A percentile compares a stretch with the other conserved stretches of the same genome.
These are phyloP conservation scores for Drosophila sp. DNA, from an alignment of 1,140 invertebrate species.

Conservation along the genomic window DNA sequence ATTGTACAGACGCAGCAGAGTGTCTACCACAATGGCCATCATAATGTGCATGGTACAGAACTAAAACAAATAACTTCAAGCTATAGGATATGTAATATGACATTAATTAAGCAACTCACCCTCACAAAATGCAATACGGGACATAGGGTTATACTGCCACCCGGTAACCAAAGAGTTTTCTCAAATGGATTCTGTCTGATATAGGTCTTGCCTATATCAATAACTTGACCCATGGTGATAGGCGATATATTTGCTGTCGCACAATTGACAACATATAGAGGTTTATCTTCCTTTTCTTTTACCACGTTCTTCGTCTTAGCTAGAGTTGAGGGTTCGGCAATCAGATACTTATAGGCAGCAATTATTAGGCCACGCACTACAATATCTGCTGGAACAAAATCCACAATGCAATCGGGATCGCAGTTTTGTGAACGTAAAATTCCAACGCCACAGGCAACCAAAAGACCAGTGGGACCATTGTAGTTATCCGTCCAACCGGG, in stretches of 20 bases:
- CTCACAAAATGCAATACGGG: constrained; percentile 84
- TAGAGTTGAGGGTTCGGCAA: background rate
- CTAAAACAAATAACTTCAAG: constrained; percentile 35
- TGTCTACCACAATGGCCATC: constrained; percentile 70
- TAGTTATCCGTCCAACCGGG: constrained; percentile 97
- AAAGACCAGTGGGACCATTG: constrained; percentile 93
- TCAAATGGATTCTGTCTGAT: constrained; percentile 86
- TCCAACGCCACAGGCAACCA: constrained; percentile 87
- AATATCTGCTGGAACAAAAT: constrained; percentile 94
- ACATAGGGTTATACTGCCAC: constrained; percentile 84
- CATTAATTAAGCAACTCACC: constrained; percentile 56
- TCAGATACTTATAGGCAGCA: constrained; percentile 87
- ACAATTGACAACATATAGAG: constrained; percentile 87
- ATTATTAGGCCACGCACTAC: constrained; percentile 92
- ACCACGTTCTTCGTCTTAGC: background rate
- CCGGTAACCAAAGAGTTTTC: constrained; percentile 88
- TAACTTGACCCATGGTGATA: constrained; percentile 87
- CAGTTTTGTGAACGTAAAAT: constrained; percentile 89
- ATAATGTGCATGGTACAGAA: constrained; percentile 72
- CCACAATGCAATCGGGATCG: constrained; percentile 86
- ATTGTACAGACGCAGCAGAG: constrained; percentile 84
- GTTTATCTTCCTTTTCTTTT: constrained; percentile 20
- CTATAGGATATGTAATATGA: background rate
- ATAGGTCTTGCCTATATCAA: constrained; percentile 84
- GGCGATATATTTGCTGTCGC: constrained; percentile 87